These are phyloP conservation scores for Pheucticus melanocephalus DNA, from an alignment of 2,113 vertebrate genomes.

Conservation along the genomic window DNA sequence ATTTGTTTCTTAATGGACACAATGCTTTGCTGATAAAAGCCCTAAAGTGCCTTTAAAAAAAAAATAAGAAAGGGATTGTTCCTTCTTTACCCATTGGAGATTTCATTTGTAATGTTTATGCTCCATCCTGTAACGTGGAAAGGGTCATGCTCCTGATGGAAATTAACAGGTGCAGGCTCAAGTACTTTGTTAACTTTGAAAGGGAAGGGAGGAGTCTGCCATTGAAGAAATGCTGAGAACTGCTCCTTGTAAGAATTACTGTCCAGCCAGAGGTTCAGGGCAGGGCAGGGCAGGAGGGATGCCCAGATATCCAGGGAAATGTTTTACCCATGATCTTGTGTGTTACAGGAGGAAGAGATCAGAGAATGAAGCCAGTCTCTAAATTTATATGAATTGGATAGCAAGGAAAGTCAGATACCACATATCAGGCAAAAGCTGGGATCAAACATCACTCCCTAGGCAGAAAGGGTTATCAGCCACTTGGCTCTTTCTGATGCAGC, in stretches of 20 bases:
- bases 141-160: not conserved
- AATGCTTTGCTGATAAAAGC: conserved; percentile 72
- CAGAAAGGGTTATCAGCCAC: not conserved
- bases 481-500: not conserved
- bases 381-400: not conserved
- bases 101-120: conserved; percentile 48
- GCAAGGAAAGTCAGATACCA: not conserved
- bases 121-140: not conserved
- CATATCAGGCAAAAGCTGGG: not conserved
- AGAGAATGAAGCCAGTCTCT: not conserved
- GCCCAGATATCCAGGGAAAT: not conserved
- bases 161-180: not conserved
- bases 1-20: conserved; percentile 78
- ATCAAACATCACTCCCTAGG: not conserved
- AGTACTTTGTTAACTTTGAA: conserved; percentile 6
- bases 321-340: accelerated
- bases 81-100: conserved; percentile 41
- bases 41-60: conserved; percentile 68
- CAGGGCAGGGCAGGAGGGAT: not conserved
- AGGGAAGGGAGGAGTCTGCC: not conserved
- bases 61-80: conserved; percentile 63
- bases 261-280: not conserved
- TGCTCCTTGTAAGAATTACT: not conserved
- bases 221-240: accelerated
- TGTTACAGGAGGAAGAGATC: not conserved